Evolutionary conservation across 2,888 invertebrate species (phyloP).

Genomic region (Amblyjoppa fuscipennis): DNA sequence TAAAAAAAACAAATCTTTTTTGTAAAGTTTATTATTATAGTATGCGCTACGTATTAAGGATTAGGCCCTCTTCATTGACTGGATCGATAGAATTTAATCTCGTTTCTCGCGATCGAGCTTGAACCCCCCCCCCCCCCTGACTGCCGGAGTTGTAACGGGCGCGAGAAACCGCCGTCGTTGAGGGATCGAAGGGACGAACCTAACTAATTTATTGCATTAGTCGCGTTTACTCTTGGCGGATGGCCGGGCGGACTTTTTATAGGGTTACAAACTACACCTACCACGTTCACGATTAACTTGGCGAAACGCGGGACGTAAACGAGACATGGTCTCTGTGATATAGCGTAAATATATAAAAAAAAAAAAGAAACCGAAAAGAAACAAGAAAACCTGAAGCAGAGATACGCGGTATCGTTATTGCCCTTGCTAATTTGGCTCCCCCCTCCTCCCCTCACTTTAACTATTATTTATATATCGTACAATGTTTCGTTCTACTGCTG

Average conservation of each 20-base stretch:
- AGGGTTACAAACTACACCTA: conserved; percentile 6
- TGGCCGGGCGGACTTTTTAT: conserved; percentile 59
- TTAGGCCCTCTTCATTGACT: conserved; percentile 61
- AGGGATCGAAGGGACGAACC: conserved; percentile 74
- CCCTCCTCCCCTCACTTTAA: conserved; percentile 41
- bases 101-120: conserved; percentile 8
- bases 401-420: conserved; percentile 80
- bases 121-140: neutral
- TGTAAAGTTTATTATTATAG: conserved; percentile 67
- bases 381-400: conserved; percentile 74
- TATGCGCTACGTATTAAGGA: conserved; percentile 62
- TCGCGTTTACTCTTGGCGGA: conserved; percentile 75
- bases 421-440: conserved; percentile 66
- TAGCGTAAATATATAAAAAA: conserved; percentile 78
- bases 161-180: conserved; percentile 53
- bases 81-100: conserved; percentile 6
- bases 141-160: conserved; percentile 11
- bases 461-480: conserved; percentile 54
- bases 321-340: conserved; percentile 81
- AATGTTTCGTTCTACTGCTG: conserved; percentile 53
- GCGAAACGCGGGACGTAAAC: conserved; percentile 60
- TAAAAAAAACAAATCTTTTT: conserved; percentile 71
- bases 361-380: neutral
- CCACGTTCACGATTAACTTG: conserved; percentile 5
- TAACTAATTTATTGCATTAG: conserved; percentile 72